phyloP scores from a whole-genome alignment of 2,888 invertebrate species.

The Siphonodentalium dalli region DNA sequence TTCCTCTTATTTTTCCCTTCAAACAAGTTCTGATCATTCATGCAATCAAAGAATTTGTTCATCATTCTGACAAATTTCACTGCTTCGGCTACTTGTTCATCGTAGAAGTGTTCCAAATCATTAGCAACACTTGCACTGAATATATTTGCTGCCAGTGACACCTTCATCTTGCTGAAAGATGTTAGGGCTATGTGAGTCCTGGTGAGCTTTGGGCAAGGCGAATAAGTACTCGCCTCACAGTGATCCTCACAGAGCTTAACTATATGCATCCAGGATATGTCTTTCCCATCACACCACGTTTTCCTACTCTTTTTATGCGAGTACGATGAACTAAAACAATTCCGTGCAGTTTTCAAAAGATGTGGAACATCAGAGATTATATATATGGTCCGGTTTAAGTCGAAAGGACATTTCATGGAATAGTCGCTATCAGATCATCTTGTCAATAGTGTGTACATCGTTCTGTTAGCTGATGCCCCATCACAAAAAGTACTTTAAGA shows the following conservation, averaged over 20 bases:
- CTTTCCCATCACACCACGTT: constrained; percentile 26
- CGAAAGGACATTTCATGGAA: no score
- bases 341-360: constrained; percentile 28
- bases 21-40: constrained; percentile 17
- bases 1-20: constrained; percentile 22
- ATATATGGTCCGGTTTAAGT: no score
- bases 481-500: constrained; percentile 25
- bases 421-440: no score
- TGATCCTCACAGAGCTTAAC: constrained; percentile 23
- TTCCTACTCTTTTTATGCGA: constrained; percentile 21
- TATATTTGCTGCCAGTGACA: constrained; percentile 16
- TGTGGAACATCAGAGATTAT: constrained; percentile 32
- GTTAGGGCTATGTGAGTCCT: constrained; percentile 13
- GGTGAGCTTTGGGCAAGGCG: constrained; percentile 18
- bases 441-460: no score
- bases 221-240: constrained; percentile 11
- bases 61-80: constrained; percentile 23
- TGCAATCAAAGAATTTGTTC: constrained; percentile 29
- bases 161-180: constrained; percentile 19
- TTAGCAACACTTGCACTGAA: constrained; percentile 18
- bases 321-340: constrained; percentile 32
- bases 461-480: constrained; percentile 31
- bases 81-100: constrained; percentile 4
- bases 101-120: constrained; percentile 15
- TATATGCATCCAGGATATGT: constrained; percentile 31